A percentile compares a stretch with the other conserved stretches of the same genome.
Evolutionary conservation across 2,888 invertebrate genomes (phyloP).

Genomic region (Polymixis flavicincta): DNA sequence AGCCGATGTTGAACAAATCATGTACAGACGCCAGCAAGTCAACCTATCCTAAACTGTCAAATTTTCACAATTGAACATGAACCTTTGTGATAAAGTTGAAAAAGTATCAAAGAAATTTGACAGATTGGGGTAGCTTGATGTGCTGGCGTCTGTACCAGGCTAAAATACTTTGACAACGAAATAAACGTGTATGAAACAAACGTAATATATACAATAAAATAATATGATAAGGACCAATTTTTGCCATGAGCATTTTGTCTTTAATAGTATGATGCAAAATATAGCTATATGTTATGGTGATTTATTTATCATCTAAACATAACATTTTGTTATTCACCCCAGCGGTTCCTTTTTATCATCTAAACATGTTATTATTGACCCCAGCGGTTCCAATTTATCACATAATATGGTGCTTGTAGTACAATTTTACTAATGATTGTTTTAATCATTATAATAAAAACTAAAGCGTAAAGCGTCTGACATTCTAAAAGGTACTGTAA

Average conservation of each 20-base stretch:
- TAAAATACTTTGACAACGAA: not conserved
- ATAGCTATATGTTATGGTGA: not conserved
- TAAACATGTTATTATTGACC: conserved; percentile 17
- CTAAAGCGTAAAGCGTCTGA: not conserved
- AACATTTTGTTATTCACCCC: conserved; percentile 26
- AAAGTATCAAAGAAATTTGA: too few species aligned
- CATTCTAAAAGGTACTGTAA: conserved; percentile 25
- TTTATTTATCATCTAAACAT: not conserved
- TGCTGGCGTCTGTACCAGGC: not conserved
- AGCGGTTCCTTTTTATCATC: not conserved
- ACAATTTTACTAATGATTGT: conserved; percentile 6
- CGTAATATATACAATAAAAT: not conserved
- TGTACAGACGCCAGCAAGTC: not conserved
- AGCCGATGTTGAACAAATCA: too few species aligned
- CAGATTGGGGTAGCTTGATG: too few species aligned
- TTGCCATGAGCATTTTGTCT: not conserved
- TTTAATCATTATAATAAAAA: conserved; percentile 4
- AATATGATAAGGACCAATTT: conserved; percentile 3
- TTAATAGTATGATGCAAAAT: not conserved
- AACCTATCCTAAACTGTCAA: too few species aligned
- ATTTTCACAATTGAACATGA: too few species aligned
- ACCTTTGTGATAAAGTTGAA: too few species aligned
- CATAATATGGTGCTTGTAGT: conserved; percentile 20
- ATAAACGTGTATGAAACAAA: not conserved
- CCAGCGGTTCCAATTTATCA: conserved; percentile 15